These are phyloP conservation scores for Trachemys scripta DNA, from an alignment of 2,113 vertebrate species.

Conservation along the genomic window DNA sequence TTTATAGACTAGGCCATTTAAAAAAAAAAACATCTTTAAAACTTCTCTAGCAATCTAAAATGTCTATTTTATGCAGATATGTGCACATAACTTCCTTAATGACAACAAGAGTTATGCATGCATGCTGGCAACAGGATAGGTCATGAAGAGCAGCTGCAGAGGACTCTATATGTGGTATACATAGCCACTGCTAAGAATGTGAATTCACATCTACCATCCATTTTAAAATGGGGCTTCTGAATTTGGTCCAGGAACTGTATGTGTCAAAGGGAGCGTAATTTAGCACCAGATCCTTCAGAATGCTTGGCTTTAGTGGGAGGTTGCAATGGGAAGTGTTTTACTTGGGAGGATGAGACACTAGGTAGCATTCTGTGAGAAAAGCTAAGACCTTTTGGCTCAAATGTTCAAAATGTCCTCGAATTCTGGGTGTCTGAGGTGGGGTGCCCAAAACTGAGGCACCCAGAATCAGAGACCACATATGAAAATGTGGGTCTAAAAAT, in stretches of 20 bases:
- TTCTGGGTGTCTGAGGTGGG: background rate
- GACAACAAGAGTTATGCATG: background rate
- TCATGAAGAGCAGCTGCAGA: background rate
- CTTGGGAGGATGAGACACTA: background rate
- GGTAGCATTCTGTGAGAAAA: background rate
- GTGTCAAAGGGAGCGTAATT: background rate
- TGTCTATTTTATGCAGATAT: background rate
- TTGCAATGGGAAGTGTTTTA: background rate
- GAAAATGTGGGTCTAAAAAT: background rate
- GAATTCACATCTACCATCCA: background rate
- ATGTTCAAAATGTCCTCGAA: background rate
- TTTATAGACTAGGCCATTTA: background rate
- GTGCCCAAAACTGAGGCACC: background rate
- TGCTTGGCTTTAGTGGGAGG: background rate
- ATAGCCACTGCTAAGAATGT: background rate
- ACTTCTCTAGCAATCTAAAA: background rate
- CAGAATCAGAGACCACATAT: background rate
- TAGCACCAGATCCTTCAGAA: background rate
- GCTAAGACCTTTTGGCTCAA: rapidly evolving
- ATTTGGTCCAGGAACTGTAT: background rate
- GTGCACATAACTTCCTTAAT: background rate
- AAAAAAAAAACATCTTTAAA: background rate
- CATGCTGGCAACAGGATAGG: background rate
- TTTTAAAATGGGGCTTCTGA: background rate
- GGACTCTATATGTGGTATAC: background rate